A percentile compares a stretch with the other conserved stretches of the same genome.
Evolutionary conservation across 2,888 invertebrate species (phyloP).

Genomic region (Aleiodes leptofemur): DNA sequence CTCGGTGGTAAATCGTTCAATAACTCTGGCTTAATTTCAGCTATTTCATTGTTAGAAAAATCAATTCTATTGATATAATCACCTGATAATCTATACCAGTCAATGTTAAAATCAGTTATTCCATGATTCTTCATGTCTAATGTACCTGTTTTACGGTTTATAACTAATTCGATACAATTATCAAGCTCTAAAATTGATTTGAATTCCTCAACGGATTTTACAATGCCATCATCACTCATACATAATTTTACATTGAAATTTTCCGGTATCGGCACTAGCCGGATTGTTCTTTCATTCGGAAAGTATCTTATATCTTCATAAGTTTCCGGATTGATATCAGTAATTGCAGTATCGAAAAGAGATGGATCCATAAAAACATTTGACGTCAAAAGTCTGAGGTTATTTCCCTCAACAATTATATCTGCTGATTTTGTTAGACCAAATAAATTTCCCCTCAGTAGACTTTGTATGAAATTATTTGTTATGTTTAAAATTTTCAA

Average conservation of each 20-base stretch:
- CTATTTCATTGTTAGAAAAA: slow-evolving; percentile 60
- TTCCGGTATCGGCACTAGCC: no score
- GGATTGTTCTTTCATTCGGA: no score
- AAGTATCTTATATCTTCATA: no score
- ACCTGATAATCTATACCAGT: slow-evolving; percentile 62
- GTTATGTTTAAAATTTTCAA: slow-evolving; percentile 60
- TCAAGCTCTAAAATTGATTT: slow-evolving; percentile 46
- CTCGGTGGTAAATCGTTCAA: slow-evolving; percentile 52
- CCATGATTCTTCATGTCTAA: slow-evolving; percentile 53
- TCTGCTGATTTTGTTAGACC: slow-evolving; percentile 55
- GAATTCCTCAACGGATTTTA: slow-evolving; percentile 51
- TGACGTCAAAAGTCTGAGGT: slow-evolving; percentile 59
- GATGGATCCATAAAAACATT: slow-evolving; percentile 59
- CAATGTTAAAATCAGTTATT: slow-evolving; percentile 59
- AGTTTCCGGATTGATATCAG: no score
- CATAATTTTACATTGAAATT: slow-evolving; percentile 55
- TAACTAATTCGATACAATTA: slow-evolving; percentile 52
- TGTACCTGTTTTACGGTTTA: slow-evolving; percentile 43
- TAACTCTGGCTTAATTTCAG: slow-evolving; percentile 57
- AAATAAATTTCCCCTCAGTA: slow-evolving; percentile 60
- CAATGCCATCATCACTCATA: slow-evolving; percentile 46
- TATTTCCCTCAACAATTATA: slow-evolving; percentile 57
- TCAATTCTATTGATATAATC: slow-evolving; percentile 56
- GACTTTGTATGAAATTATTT: slow-evolving; percentile 57
- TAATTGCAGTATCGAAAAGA: slow-evolving; percentile 38